A percentile compares a stretch with the other conserved stretches of the same genome.
Evolutionary conservation across 2,113 vertebrate genomes (phyloP).

Genomic region (Engystomops pustulosus): DNA sequence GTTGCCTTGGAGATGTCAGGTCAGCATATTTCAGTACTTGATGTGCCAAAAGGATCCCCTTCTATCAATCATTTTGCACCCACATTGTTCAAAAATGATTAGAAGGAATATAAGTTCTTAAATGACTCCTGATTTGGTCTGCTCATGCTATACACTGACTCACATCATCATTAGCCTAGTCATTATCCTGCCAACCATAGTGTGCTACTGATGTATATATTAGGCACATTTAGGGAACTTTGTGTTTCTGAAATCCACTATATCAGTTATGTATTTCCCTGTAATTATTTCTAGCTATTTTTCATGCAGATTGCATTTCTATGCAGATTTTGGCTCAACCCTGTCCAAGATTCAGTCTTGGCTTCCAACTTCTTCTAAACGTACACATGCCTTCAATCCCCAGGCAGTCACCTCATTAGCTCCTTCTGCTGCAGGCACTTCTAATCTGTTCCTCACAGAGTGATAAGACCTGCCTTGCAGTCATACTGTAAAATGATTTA

Average conservation of each 20-base stretch:
- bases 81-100: slow-evolving; percentile 1
- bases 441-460: slow-evolving; percentile 55
- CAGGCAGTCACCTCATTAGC: slow-evolving; percentile 56
- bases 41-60: not conserved
- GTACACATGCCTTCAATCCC: slow-evolving; percentile 48
- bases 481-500: slow-evolving; percentile 56
- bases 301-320: slow-evolving; percentile 7
- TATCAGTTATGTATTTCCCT: not conserved
- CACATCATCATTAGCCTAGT: not conserved
- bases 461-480: slow-evolving; percentile 56
- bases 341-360: slow-evolving; percentile 36
- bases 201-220: not conserved
- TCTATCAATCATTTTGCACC: slow-evolving; percentile 25
- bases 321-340: slow-evolving; percentile 46
- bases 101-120: not conserved
- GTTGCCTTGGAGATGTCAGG: slow-evolving; percentile 24
- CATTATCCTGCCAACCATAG: not conserved
- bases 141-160: not conserved
- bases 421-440: slow-evolving; percentile 57
- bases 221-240: not conserved
- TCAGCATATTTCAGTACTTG: slow-evolving; percentile 25
- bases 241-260: not conserved
- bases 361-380: slow-evolving; percentile 47
- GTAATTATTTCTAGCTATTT: not conserved
- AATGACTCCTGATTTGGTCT: slow-evolving; percentile 10